Evolutionary conservation across 2,888 invertebrate species (phyloP), one percentile per base, ranked within the genome.

Genomic region (Drosophila planitibia): DNA sequence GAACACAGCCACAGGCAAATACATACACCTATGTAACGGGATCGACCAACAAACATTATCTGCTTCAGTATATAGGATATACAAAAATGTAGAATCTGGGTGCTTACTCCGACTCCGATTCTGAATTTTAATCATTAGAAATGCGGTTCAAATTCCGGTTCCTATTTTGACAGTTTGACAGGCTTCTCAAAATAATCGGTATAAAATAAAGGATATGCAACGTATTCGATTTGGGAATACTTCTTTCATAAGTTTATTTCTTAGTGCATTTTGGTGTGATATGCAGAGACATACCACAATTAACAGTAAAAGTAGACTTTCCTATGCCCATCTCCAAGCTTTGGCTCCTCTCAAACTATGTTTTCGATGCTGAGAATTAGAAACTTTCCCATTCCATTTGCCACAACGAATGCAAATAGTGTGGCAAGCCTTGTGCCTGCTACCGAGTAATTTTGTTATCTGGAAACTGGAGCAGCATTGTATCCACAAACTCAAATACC

Each of bases 361-460:
- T 22, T 59, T 30, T 30, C 28, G 14, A n/a, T 14, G 35, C 53
- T 25, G 12, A 4, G 6, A 25, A 35, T 41, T 32, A 12, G 19
- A 19, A 47, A 16, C 10, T 49, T 4, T 28, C 25, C 9, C 47
- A 47, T 16, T 6, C 22, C 22, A 14, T 49, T 53, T 22, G 14
- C 6, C 22, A 25, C 47, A 52, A 49, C 16, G 41, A 28, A 41
- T 19, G 33, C 30, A n/a, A 33, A 57, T 37, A 22, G 28, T 47
- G n/a, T 54, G 37, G 30, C 49, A 39, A 41, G 58, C 32, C 63
- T 57, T 49, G 4, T 19, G 62, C 32, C 37, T 39, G 22, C 28
- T 30, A 30, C 32, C 32, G 66, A 71, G 57, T 73, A 72, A 74
- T 82, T 70, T 71, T 74, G 69, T 76, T 62, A 60, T 69, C 58